Evolutionary conservation across 2,888 invertebrate genomes (phyloP).

Genomic region (Drosophila merina): DNA sequence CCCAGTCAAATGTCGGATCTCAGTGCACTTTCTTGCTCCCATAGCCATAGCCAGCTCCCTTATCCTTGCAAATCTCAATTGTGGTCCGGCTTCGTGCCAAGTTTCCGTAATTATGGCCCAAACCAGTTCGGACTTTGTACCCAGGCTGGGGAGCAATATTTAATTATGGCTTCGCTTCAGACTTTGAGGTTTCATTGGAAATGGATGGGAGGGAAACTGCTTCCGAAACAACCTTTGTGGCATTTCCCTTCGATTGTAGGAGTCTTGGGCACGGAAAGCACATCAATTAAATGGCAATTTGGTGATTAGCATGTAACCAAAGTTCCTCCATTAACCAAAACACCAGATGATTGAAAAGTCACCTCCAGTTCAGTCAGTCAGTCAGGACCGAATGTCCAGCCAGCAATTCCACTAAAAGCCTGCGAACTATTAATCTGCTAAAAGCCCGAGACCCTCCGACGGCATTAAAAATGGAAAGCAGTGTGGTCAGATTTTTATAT

Average conservation of each 20-base stretch:
- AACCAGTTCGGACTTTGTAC: conserved; percentile 39
- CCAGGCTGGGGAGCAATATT: conserved; percentile 57
- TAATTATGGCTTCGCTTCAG: conserved; percentile 65
- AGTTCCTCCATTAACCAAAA: conserved; percentile 22
- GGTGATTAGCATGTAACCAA: conserved; percentile 38
- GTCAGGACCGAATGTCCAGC: too few species aligned
- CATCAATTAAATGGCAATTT: conserved; percentile 47
- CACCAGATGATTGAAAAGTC: conserved; percentile 37
- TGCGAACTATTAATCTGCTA: conserved; percentile 32
- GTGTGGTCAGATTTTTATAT: conserved; percentile 25
- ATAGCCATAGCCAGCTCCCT: not conserved
- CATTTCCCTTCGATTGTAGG: conserved; percentile 8
- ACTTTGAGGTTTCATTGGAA: conserved; percentile 17
- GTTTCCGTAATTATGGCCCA: conserved; percentile 63
- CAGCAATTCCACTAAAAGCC: conserved; percentile 38
- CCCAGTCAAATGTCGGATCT: too few species aligned
- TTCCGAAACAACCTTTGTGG: conserved; percentile 14
- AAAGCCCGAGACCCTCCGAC: conserved; percentile 12
- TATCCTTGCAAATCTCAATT: conserved; percentile 29
- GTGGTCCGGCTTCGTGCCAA: conserved; percentile 39
- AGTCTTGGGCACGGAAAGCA: conserved; percentile 3
- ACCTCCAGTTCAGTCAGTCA: conserved; percentile 11
- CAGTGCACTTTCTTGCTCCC: not conserved
- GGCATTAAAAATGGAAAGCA: conserved; percentile 44
- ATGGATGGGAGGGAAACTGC: not conserved